phyloP scores from a whole-genome alignment of 2,113 vertebrate species.

The Equus przewalskii region DNA sequence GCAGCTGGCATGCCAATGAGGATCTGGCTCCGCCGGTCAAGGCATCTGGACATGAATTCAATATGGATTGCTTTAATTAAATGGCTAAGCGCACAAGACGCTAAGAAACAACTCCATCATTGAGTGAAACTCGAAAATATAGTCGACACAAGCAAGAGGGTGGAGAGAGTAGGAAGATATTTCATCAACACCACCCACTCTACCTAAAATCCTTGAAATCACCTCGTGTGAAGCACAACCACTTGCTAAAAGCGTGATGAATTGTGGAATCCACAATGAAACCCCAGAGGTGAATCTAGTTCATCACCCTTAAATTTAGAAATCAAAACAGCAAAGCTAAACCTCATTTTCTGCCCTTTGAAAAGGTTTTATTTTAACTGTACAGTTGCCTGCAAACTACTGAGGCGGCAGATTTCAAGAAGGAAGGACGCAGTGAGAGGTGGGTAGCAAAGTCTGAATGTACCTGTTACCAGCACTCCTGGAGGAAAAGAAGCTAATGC shows the following conservation, averaged over 20 bases:
- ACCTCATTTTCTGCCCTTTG: constrained; percentile 64
- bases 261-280: constrained; percentile 38
- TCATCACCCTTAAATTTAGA: constrained; percentile 70
- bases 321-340: constrained; percentile 55
- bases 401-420: neutral
- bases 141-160: constrained; percentile 80
- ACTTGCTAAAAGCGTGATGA: constrained; percentile 62
- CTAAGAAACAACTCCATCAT: constrained; percentile 92
- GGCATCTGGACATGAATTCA: constrained; percentile 93
- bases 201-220: constrained; percentile 64
- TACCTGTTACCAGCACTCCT: constrained; percentile 9
- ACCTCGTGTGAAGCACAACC: constrained; percentile 31
- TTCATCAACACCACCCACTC: constrained; percentile 81
- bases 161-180: constrained; percentile 76
- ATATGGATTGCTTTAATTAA: constrained; percentile 93
- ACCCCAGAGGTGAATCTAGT: constrained; percentile 9
- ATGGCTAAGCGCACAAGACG: constrained; percentile 91
- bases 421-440: neutral
- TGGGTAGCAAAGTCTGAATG: neutral
- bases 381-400: neutral
- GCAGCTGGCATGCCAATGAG: constrained; percentile 93
- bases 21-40: constrained; percentile 91
- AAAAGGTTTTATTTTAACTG: constrained; percentile 28
- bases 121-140: constrained; percentile 90
- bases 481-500: neutral